Conservation (phyloP, 1,140 invertebrate species). For the Megalonaias nervosa region DNA sequence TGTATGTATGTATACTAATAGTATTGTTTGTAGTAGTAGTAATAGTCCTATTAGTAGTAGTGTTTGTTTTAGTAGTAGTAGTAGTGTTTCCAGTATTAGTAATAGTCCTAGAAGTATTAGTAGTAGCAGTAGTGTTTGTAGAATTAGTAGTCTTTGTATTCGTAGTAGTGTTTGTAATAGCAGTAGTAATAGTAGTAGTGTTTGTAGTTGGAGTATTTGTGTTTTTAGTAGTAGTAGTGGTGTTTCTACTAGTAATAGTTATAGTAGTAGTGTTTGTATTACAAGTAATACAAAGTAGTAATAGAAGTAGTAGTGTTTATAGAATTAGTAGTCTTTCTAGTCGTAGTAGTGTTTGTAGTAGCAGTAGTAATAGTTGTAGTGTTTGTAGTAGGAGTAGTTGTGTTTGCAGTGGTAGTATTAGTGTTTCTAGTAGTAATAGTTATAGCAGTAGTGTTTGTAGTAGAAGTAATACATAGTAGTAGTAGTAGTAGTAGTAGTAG, state of each 20-base stretch:
- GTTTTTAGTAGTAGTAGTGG: not conserved
- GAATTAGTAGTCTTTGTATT: not conserved
- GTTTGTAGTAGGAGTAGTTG: not conserved
- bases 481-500: slow-evolving; percentile 4
- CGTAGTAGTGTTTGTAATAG: not conserved
- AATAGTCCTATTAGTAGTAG: no score
- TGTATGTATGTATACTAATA: no score
- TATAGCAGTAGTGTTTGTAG: not conserved
- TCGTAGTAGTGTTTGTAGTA: not conserved
- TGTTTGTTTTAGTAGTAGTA: no score
- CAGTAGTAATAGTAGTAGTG: slow-evolving; percentile 4
- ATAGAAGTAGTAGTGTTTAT: not conserved
- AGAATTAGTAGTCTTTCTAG: not conserved
- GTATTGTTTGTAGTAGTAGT: no score
- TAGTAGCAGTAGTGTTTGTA: not conserved
- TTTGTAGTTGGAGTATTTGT: not conserved
- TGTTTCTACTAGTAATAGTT: not conserved
- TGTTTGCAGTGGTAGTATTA: not conserved
- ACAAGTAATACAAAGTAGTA: slow-evolving; percentile 1
- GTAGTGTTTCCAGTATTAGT: no score
- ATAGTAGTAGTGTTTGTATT: not conserved
- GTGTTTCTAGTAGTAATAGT: not conserved
- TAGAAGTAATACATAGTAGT: no score
- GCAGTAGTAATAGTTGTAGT: not conserved
- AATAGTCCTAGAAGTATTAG: no score